phyloP scores from a whole-genome alignment of 2,797 vertebrate species.

The Semaprochilodus insignis region DNA sequence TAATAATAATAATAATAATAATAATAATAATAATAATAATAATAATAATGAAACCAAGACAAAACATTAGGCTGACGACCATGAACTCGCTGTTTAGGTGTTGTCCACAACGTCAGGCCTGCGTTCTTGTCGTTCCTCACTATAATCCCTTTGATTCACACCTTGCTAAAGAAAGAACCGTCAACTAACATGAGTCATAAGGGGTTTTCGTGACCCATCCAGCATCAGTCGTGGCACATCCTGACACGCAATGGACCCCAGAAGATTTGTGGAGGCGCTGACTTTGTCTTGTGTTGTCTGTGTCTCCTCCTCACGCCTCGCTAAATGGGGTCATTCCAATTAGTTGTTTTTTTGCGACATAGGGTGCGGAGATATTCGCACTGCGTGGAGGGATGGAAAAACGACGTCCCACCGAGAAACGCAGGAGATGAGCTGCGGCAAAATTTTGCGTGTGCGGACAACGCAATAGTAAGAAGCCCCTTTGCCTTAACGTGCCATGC shows the following conservation, averaged over 20 bases:
- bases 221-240: conserved; percentile 73
- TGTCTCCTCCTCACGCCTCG: conserved; percentile 73
- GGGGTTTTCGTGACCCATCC: conserved; percentile 72
- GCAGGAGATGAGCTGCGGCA: background rate
- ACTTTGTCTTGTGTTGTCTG: conserved; percentile 71
- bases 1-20: background rate
- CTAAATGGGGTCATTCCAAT: conserved; percentile 83
- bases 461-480: too few species aligned
- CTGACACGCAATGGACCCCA: conserved; percentile 73
- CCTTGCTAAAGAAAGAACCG: conserved; percentile 63
- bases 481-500: background rate
- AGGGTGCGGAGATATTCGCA: conserved; percentile 63
- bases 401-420: background rate
- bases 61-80: background rate
- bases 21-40: background rate
- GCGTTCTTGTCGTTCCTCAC: conserved; percentile 3
- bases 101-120: background rate
- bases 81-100: background rate
- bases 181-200: conserved; percentile 76
- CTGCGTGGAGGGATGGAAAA: conserved; percentile 40
- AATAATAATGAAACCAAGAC: background rate
- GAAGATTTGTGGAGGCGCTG: conserved; percentile 81
- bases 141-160: conserved; percentile 26
- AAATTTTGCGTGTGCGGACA: too few species aligned
- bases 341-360: conserved; percentile 72